A percentile compares a stretch with the other conserved stretches of the same genome.
phyloP scores from a whole-genome alignment of 2,888 invertebrate species.

The Drosophila merina region DNA sequence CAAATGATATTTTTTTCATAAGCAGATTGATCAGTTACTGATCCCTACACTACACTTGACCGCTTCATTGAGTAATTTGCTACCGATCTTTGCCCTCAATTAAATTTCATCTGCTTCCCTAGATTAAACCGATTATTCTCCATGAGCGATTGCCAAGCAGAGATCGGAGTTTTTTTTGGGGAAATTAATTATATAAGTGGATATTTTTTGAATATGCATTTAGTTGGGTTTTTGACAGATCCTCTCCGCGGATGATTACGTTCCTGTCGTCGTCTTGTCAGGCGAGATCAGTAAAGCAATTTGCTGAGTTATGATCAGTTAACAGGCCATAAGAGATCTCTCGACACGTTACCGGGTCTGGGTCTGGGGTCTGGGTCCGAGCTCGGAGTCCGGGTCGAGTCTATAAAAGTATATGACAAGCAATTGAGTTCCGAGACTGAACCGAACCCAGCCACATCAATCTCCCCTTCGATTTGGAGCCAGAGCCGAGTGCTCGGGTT shows the following conservation, averaged over 20 bases:
- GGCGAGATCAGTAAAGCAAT: slow-evolving; percentile 34
- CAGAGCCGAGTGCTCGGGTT: slow-evolving; percentile 37
- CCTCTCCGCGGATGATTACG: slow-evolving; percentile 10
- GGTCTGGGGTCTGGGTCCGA: slow-evolving; percentile 1
- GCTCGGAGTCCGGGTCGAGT: slow-evolving; percentile 14
- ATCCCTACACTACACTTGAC: slow-evolving; percentile 41
- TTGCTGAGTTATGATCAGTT: slow-evolving; percentile 41
- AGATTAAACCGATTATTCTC: slow-evolving; percentile 36
- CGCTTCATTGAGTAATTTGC: slow-evolving; percentile 38
- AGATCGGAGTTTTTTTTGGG: neutral
- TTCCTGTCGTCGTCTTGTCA: slow-evolving; percentile 8
- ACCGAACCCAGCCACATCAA: slow-evolving; percentile 24
- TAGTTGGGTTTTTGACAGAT: slow-evolving; percentile 3
- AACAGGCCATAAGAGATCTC: slow-evolving; percentile 39
- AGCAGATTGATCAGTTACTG: slow-evolving; percentile 32
- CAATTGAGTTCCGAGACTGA: slow-evolving; percentile 52
- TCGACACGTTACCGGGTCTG: slow-evolving; percentile 23
- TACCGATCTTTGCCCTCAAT: slow-evolving; percentile 35
- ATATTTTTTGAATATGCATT: slow-evolving; percentile 9
- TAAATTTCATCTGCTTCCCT: slow-evolving; percentile 39
- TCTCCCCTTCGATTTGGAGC: slow-evolving; percentile 34
- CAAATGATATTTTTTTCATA: slow-evolving; percentile 5
- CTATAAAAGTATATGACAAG: slow-evolving; percentile 67
- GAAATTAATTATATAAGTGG: neutral
- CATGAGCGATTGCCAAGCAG: slow-evolving; percentile 19